phyloP scores from a whole-genome alignment of 1,140 invertebrate species.

The Drosophila malerkotliana region DNA sequence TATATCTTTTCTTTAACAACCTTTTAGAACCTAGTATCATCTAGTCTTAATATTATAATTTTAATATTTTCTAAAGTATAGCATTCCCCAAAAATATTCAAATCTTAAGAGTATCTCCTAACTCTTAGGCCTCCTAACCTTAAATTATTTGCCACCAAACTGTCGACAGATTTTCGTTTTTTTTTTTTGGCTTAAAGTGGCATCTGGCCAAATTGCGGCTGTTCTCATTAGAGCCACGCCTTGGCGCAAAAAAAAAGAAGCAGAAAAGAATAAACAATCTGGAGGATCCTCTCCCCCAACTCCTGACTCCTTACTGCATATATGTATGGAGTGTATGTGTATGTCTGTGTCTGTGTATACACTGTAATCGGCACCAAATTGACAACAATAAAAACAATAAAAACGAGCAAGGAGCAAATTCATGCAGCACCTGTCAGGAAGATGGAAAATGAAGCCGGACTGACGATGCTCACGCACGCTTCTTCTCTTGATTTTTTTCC shows the following conservation, averaged over 20 bases:
- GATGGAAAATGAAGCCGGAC: constrained; percentile 40
- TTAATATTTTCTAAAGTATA: too few species aligned
- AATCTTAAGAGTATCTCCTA: too few species aligned
- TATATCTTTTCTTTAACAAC: too few species aligned
- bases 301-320: neutral
- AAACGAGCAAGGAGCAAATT: constrained; percentile 28
- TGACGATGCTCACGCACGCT: constrained; percentile 52
- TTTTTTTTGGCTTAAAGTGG: constrained; percentile 11
- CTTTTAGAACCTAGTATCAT: too few species aligned
- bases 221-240: constrained; percentile 37
- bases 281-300: neutral
- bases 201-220: constrained; percentile 27
- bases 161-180: too few species aligned
- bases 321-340: neutral
- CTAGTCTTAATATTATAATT: too few species aligned
- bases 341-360: constrained; percentile 12
- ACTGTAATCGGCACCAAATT: constrained; percentile 71
- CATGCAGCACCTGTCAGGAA: constrained; percentile 64
- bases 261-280: constrained; percentile 33
- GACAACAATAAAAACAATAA: constrained; percentile 64
- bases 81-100: too few species aligned
- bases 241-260: neutral
- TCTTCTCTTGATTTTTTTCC: constrained; percentile 30
- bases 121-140: too few species aligned
- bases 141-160: too few species aligned